Evolutionary conservation across 2,113 vertebrate genomes (phyloP), one percentile per base, ranked within the genome.

Genomic region (Solea solea): DNA sequence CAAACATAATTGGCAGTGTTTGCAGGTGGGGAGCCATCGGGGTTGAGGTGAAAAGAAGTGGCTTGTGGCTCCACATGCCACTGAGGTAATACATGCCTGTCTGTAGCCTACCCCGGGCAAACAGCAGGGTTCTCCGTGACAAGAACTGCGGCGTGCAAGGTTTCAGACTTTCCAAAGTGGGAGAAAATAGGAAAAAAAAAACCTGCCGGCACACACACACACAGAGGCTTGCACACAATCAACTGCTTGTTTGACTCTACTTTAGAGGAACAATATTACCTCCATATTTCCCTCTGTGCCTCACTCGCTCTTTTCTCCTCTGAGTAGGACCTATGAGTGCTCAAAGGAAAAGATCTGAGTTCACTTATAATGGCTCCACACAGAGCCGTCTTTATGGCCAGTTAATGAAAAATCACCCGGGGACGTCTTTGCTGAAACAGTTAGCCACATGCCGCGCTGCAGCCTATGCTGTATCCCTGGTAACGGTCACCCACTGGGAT

Each of bases 321-420:
- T 48, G 12, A 21, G 28, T 55, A 21, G 16, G 44, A 57, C 21
- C 53, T 67, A 64, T 49, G 46, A 74, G 40, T 45, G 42, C 39
- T 72, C 25, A 8, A 48, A 69, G 42, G 51, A 62, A 46, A 64
- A 54, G 60, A 84, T 78, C 74, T 80, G 62, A 78, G 78, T 60
- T 41, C 70, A 69, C 62, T 62, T 68, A 62, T 55, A 76, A 70
- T 78, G 72, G 75, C 72, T 77, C 61, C 84, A 83, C 62, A 68
- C 82, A 67, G 77, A 67, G 76, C 21, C 60, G 60, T 66, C 74
- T 87, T 89, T 81, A 89, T 82, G 78, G 73, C 71, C 76, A 86
- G 72, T 88, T 89, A 87, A 91, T 91, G 86, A 89, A 90, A 88
- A 86, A 88, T 82, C 75, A 78, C 80, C 81, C 55, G 9, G 71